A percentile compares a stretch with the other conserved stretches of the same genome.
These are phyloP conservation scores for Lepidochrysops patricia DNA, from an alignment of 2,888 invertebrate species.

Conservation along the genomic window DNA sequence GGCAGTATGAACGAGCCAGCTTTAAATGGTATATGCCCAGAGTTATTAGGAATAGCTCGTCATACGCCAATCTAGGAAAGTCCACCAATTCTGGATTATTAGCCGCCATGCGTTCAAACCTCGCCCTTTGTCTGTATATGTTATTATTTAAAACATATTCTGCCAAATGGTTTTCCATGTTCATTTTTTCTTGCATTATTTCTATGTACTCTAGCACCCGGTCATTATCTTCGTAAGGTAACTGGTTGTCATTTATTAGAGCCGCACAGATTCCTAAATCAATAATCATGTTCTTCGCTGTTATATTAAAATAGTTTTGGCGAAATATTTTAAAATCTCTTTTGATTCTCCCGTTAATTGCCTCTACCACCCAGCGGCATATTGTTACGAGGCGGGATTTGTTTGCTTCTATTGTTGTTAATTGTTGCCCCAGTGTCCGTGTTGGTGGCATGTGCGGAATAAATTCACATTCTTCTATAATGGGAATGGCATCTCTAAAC, in stretches of 20 bases:
- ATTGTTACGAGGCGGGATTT: not conserved
- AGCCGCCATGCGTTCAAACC: not conserved
- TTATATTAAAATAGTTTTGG: constrained; percentile 2
- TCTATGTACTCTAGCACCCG: not conserved
- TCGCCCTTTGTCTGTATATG: not conserved
- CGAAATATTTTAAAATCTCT: constrained; percentile 5
- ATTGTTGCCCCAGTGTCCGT: not conserved
- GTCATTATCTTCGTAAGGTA: not conserved
- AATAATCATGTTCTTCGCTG: not conserved
- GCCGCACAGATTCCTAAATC: not conserved
- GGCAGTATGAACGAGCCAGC: not conserved
- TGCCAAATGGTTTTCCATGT: not conserved
- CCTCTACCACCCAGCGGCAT: not conserved
- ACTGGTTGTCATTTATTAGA: not conserved
- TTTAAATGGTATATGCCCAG: not conserved
- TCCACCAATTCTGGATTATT: not conserved
- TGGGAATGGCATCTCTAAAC: not conserved
- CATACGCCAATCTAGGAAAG: not conserved
- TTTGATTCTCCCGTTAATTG: not conserved
- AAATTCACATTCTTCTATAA: not conserved
- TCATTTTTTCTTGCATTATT: not conserved
- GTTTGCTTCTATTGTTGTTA: not conserved
- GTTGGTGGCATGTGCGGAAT: not conserved
- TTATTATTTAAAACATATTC: not conserved
- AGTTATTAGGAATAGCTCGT: not conserved